phyloP scores from a whole-genome alignment of 1,140 invertebrate genomes.

The Sinonovacula constricta region DNA sequence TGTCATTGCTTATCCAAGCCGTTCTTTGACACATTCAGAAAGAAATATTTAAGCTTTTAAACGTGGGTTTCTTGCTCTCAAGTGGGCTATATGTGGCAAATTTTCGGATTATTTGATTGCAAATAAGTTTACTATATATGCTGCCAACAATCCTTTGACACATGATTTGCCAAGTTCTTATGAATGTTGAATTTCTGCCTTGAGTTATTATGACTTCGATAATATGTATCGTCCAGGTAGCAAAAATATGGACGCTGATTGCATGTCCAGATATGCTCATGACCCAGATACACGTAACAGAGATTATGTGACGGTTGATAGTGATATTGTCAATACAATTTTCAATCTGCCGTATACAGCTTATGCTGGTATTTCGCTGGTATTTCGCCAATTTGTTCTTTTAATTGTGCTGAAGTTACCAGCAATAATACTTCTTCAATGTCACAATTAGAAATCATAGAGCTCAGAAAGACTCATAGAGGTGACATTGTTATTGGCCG shows the following conservation, averaged over 20 bases:
- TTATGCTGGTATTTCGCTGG: no score
- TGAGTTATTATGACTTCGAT: slow-evolving; percentile 4
- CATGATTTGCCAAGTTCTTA: neutral
- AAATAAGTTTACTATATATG: neutral
- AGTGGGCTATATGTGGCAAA: no score
- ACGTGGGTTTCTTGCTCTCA: slow-evolving; percentile 1
- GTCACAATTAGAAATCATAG: no score
- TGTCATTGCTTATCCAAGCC: slow-evolving; percentile 26
- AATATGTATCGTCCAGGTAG: slow-evolving; percentile 2
- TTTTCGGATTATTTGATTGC: neutral
- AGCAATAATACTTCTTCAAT: no score
- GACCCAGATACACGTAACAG: no score
- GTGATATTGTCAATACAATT: no score
- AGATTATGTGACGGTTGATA: neutral
- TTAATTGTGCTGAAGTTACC: no score
- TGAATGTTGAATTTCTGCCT: neutral
- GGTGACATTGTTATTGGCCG: no score
- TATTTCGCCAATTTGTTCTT: no score
- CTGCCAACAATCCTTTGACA: slow-evolving; percentile 22
- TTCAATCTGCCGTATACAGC: no score
- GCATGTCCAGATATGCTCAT: neutral
- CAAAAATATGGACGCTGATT: slow-evolving; percentile 12
- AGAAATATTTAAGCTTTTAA: slow-evolving; percentile 15
- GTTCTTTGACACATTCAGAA: slow-evolving; percentile 14
- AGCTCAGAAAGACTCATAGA: no score